A percentile compares a stretch with the other conserved stretches of the same genome.
phyloP scores from a whole-genome alignment of 2,113 vertebrate species.

The Mohoua ochrocephala region DNA sequence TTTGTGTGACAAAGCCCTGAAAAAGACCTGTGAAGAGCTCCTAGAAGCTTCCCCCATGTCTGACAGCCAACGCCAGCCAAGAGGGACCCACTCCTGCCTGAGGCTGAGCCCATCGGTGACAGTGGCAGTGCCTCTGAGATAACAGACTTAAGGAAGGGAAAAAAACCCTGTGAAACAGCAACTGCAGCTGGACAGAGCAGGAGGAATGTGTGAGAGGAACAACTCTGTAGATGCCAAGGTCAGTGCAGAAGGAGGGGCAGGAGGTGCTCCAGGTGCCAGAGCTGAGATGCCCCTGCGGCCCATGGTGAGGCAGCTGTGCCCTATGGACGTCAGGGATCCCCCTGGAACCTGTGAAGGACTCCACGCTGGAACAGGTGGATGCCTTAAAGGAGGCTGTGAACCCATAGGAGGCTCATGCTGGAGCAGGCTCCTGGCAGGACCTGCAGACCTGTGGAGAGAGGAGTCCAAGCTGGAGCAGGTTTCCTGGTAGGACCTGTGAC shows the following conservation, averaged over 20 bases:
- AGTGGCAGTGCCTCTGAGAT: fast-evolving
- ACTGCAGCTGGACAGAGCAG: neutral
- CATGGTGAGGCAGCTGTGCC: neutral
- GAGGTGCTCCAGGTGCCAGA: neutral
- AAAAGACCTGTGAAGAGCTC: neutral
- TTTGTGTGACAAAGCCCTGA: neutral
- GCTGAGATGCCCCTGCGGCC: neutral
- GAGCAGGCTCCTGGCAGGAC: neutral
- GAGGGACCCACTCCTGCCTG: fast-evolving
- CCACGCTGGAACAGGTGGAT: neutral
- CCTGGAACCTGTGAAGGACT: neutral
- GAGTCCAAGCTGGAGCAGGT: neutral
- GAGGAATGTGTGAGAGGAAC: neutral
- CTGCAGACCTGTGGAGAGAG: neutral
- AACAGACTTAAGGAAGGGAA: neutral
- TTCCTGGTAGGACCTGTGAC: neutral
- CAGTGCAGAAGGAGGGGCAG: neutral
- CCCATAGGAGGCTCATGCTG: neutral
- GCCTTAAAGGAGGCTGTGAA: neutral
- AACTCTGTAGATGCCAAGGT: neutral
- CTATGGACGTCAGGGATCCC: neutral
- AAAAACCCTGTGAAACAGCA: neutral
- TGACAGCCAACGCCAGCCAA: neutral
- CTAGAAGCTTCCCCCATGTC: neutral
- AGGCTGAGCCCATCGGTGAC: fast-evolving